These are phyloP conservation scores for Lutraria lutraria DNA, from an alignment of 2,888 invertebrate genomes.

Conservation along the genomic window DNA sequence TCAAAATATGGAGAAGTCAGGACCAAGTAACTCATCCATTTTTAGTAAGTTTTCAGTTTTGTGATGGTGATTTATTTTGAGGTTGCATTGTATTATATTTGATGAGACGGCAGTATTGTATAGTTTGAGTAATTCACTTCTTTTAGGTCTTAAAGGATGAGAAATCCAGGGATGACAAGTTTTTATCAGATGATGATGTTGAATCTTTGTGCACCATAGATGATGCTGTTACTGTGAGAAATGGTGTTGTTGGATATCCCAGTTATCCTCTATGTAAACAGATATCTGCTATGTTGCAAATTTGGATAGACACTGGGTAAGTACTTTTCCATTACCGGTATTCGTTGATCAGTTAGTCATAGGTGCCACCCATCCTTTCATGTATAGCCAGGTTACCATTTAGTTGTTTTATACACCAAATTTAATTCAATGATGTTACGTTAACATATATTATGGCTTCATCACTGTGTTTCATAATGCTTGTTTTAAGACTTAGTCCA, in stretches of 20 bases:
- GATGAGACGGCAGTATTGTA: neutral
- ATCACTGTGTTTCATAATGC: too few species aligned
- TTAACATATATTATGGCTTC: too few species aligned
- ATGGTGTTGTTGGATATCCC: constrained; percentile 82
- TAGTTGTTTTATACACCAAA: too few species aligned
- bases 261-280: constrained; percentile 82
- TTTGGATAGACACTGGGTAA: constrained; percentile 81
- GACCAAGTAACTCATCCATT: neutral
- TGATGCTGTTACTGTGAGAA: constrained; percentile 52
- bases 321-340: neutral
- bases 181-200: constrained; percentile 74
- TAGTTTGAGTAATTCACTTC: neutral
- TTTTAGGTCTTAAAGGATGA: constrained; percentile 78
- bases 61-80: neutral
- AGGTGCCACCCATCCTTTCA: too few species aligned
- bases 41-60: neutral
- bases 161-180: constrained; percentile 68
- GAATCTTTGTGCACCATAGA: constrained; percentile 68
- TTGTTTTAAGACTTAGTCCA: too few species aligned
- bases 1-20: neutral
- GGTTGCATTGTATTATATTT: neutral
- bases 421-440: too few species aligned
- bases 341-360: too few species aligned
- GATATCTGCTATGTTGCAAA: constrained; percentile 78
- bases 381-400: too few species aligned